Evolutionary conservation across 2,888 invertebrate genomes (phyloP).

Genomic region (Crossocerus cetratus): DNA sequence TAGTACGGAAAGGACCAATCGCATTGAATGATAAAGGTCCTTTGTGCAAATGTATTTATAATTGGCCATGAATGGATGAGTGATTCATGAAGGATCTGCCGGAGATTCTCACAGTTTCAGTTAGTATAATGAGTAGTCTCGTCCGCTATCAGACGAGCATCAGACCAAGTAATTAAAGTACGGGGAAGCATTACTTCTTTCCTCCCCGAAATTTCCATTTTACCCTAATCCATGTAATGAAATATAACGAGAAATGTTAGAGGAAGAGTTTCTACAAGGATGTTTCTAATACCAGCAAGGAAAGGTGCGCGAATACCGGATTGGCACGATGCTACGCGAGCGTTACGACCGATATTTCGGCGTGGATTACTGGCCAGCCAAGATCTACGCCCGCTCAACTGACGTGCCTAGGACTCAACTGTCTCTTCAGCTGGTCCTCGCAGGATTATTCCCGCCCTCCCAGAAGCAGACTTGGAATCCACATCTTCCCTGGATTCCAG

Average conservation of each 20-base stretch:
- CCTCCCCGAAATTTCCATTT: too few relatives aligned
- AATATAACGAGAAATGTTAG: neutral
- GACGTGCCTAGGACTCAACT: conserved; percentile 79
- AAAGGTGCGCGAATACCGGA: conserved; percentile 71
- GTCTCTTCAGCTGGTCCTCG: conserved; percentile 78
- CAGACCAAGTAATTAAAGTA: too few relatives aligned
- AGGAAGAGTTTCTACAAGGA: neutral
- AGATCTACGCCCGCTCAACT: conserved; percentile 75
- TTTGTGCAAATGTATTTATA: too few relatives aligned
- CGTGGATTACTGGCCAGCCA: conserved; percentile 65
- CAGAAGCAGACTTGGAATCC: conserved; percentile 75
- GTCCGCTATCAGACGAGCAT: too few relatives aligned
- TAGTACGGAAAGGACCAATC: too few relatives aligned
- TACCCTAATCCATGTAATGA: too few relatives aligned
- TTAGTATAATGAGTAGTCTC: too few relatives aligned
- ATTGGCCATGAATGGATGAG: too few relatives aligned
- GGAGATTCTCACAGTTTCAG: too few relatives aligned
- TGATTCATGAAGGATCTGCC: too few relatives aligned
- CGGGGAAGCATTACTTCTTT: too few relatives aligned
- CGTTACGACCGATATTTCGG: conserved; percentile 69
- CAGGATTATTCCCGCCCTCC: conserved; percentile 78
- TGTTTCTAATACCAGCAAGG: conserved; percentile 60
- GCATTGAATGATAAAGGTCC: too few relatives aligned
- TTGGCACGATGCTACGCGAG: conserved; percentile 69
- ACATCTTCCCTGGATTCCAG: conserved; percentile 78